Base-by-base conservation (phyloP, 2,113 vertebrate species). In the Grus americana region DNA sequence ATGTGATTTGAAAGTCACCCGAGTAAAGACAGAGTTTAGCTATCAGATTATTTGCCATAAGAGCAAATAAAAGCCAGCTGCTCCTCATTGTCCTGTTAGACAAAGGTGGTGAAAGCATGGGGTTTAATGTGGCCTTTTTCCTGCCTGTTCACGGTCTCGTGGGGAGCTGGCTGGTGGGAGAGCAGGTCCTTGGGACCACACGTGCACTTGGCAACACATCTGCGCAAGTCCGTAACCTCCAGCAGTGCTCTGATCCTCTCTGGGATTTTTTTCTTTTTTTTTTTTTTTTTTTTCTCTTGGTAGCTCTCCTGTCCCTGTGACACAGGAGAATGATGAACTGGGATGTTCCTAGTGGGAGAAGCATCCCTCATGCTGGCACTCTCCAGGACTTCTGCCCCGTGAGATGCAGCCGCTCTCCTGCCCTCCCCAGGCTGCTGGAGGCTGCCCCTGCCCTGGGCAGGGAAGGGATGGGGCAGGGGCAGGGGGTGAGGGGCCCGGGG, bases 181-280 rank as follows among this genome's bases (percentile, higher is more conserved):
- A 30, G 5, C 30, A 54, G 26, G 58, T 44, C 34, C 23, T 16
- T 65, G 61, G 46, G 15, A 46, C 7, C 9, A 18, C 10, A 12
- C 0, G 0, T 21, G 15, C 7, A 3, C 15, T 7, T 9, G 2
- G 4, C 26, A 17, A 63, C 19, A 10, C 47, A 23, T 7, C 14
- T 52, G 30, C 74, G 54, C 10, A 29, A 75, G 54, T 93, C 49
- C 42, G n/a, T 59, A 54, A 59, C 3, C 20, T 50, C 14, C 1
- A 12, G 7, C 63, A 40, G 30, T 14, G 57, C 23, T 80, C 52
- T 42, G 7, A 40, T 93, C 4, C 55, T 93, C 66, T 92, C 5
- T 71, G 19, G 65, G 44, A 23, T 34, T 36, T 34, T 20, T 84
- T 26, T 4, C 32, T 67, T 57, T 23, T 30, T n/a, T 38, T 42